Base-by-base conservation (phyloP, 2,888 invertebrate genomes). In the Desoria tigrina region DNA sequence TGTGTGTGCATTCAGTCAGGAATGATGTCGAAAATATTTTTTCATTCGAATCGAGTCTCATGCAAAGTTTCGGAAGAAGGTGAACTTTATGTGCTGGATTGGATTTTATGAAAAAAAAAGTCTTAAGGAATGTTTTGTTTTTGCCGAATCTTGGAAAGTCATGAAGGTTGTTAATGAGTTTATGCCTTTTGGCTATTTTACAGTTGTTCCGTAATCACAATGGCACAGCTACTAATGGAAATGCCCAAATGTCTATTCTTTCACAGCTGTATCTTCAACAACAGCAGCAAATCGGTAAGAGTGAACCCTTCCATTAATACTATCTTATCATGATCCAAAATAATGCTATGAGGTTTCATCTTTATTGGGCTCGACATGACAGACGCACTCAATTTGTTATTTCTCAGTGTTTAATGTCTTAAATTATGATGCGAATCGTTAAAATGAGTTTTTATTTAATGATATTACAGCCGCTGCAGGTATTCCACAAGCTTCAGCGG, bases 141-240 rank as follows among this genome's bases (percentile, higher is more conserved):
- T 32, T 32, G 4, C 32, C 11, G 11, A 32, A 32, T 32, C 32
- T 32, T 32, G 32, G 32, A 32, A 32, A 32, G 32, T 32, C 32
- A 32, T 32, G 32, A 32, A 32, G 11, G 32, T 7, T 32, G 32
- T 32, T 32, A 32, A 32, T 32, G 32, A 32, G 32, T 51, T 51
- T 51, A 65, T 55, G 60, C 69, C 73, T 68, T 75, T 69, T 77
- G 72, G 74, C 66, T 80, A 75, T 63, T 80, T 87, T 87, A 27
- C 84, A 92, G 92, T 91, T 93, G 78, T 92, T 92, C 83, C 88
- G 92, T 80, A 90, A 90, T 81, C 92, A 92, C 81, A 90, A 88
- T 79, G 87, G 82, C 73, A 80, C 81, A 24, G 80, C 81, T 42
- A 76, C 77, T 75, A 67, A 78, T 78, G 76, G 74, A 58, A 76